These are phyloP conservation scores for Pionites leucogaster DNA, from an alignment of 2,113 vertebrate genomes.

Conservation along the genomic window DNA sequence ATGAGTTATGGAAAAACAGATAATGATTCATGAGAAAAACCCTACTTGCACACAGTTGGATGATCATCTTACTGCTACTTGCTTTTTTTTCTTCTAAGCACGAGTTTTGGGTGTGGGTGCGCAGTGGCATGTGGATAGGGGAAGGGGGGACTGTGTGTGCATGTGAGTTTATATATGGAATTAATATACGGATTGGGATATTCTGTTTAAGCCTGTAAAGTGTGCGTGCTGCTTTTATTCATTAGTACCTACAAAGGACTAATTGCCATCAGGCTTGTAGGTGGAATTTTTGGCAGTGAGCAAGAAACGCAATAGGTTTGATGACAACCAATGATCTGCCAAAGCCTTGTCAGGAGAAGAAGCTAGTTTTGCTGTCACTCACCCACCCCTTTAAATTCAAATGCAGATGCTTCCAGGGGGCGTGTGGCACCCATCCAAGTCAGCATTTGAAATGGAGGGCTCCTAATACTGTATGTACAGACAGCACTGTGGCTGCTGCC, in stretches of 20 bases:
- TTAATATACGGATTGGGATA: constrained; percentile 70
- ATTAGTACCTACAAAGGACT: constrained; percentile 82
- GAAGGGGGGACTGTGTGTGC: constrained; percentile 11
- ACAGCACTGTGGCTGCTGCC: constrained; percentile 21
- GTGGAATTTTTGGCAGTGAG: constrained; percentile 81
- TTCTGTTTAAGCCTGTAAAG: constrained; percentile 70
- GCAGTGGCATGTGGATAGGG: constrained; percentile 38
- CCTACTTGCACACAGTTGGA: constrained; percentile 32
- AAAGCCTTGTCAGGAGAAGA: constrained; percentile 79
- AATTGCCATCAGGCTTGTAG: constrained; percentile 86
- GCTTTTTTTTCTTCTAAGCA: constrained; percentile 18
- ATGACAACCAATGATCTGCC: constrained; percentile 82
- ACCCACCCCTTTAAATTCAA: constrained; percentile 82
- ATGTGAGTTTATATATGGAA: constrained; percentile 66
- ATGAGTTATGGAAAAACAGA: constrained; percentile 58
- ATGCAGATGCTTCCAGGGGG: constrained; percentile 78
- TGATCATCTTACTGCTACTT: constrained; percentile 44
- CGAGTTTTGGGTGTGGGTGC: constrained; percentile 35
- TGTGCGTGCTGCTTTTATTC: constrained; percentile 77
- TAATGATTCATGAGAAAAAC: constrained; percentile 58
- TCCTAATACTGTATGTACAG: constrained; percentile 44
- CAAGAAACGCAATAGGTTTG: constrained; percentile 80
- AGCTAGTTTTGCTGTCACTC: constrained; percentile 79
- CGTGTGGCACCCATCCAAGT: constrained; percentile 68
- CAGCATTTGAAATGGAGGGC: constrained; percentile 62